Evolutionary conservation across 2,113 vertebrate species (phyloP).

Genomic region (Zingel zingel): DNA sequence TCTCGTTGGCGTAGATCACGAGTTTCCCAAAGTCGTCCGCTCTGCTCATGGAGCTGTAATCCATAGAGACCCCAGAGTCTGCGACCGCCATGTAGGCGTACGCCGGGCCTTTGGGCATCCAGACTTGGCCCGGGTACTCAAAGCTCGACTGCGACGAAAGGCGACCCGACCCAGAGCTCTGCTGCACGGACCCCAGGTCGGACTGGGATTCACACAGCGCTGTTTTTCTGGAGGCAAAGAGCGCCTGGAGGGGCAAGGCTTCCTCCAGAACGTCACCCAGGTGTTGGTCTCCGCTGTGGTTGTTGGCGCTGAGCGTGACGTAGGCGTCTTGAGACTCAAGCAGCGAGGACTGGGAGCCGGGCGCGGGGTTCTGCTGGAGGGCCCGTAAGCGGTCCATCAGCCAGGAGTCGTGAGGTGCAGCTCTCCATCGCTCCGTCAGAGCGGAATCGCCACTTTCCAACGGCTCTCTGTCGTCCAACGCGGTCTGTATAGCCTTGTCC

Average conservation of each 20-base stretch:
- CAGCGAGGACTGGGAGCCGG: conserved; percentile 62
- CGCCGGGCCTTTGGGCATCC: conserved; percentile 74
- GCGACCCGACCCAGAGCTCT: conserved; percentile 72
- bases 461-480: conserved; percentile 6
- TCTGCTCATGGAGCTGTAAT: conserved; percentile 85
- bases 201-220: conserved; percentile 71
- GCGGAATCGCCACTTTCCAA: conserved; percentile 13
- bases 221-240: conserved; percentile 71
- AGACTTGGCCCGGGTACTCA: conserved; percentile 84
- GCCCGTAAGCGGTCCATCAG: conserved; percentile 70
- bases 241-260: conserved; percentile 65
- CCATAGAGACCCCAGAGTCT: conserved; percentile 88
- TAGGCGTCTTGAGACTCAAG: conserved; percentile 86
- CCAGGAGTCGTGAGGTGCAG: conserved; percentile 63
- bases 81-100: conserved; percentile 88
- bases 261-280: conserved; percentile 73
- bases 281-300: conserved; percentile 20
- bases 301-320: conserved; percentile 81
- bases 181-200: conserved; percentile 77
- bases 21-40: conserved; percentile 54
- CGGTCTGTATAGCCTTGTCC: conserved; percentile 14
- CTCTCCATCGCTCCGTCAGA: conserved; percentile 43
- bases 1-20: conserved; percentile 81
- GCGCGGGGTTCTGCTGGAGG: conserved; percentile 58
- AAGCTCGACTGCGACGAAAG: conserved; percentile 84